These are phyloP conservation scores for Ips nitidus DNA, from an alignment of 1,140 invertebrate species.

Conservation along the genomic window DNA sequence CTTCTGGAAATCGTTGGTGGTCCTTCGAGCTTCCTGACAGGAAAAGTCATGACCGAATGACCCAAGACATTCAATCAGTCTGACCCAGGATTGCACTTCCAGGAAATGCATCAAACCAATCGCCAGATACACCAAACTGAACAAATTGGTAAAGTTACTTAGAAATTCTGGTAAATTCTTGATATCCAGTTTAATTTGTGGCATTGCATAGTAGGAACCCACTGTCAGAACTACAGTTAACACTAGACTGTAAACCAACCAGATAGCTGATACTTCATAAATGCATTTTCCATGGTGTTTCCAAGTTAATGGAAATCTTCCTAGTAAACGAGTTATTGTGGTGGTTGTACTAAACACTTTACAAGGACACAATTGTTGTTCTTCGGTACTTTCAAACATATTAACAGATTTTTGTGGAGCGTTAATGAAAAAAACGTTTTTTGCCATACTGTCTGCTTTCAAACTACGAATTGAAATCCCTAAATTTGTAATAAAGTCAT, in stretches of 20 bases:
- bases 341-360: background rate
- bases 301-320: slow-evolving; percentile 6
- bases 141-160: background rate
- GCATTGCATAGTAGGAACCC: background rate
- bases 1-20: background rate
- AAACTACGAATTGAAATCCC: too few relatives aligned
- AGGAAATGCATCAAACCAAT: background rate
- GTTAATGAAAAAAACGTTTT: too few relatives aligned
- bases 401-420: too few relatives aligned
- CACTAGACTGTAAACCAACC: slow-evolving; percentile 8
- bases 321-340: background rate
- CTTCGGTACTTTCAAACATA: too few relatives aligned
- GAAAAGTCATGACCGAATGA: background rate
- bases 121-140: background rate
- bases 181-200: background rate
- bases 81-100: background rate
- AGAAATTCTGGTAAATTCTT: slow-evolving; percentile 9
- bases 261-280: slow-evolving; percentile 7
- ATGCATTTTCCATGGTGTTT: slow-evolving; percentile 7
- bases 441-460: too few relatives aligned
- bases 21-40: background rate
- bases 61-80: background rate
- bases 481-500: too few relatives aligned
- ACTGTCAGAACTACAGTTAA: background rate
- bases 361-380: background rate